These are phyloP conservation scores for Gambelia wislizenii DNA, from an alignment of 2,797 vertebrate genomes.

Conservation along the genomic window DNA sequence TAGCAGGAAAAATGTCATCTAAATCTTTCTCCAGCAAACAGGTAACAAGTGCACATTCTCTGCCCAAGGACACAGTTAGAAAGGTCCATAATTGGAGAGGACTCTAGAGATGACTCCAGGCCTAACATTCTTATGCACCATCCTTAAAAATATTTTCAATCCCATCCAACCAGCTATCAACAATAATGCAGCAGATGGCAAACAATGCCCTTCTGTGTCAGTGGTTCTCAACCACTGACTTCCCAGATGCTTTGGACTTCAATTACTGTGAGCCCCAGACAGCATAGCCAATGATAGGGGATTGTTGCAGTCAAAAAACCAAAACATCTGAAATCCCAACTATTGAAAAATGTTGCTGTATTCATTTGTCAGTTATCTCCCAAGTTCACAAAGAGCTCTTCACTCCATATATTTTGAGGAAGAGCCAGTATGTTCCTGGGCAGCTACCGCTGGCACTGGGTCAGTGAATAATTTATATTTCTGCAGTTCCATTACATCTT, in stretches of 20 bases:
- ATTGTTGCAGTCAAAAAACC: no score
- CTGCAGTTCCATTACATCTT: background rate
- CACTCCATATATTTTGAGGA: background rate
- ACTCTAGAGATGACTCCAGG: background rate
- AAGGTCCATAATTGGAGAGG: background rate
- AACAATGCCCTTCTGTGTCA: background rate
- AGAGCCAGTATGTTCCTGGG: constrained; percentile 8
- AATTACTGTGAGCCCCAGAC: no score
- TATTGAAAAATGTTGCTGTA: background rate
- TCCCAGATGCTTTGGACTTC: no score
- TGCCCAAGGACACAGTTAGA: background rate
- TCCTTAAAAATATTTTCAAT: background rate
- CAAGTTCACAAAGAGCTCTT: background rate
- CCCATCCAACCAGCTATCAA: background rate
- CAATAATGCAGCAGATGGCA: background rate
- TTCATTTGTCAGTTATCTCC: background rate
- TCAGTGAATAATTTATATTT: background rate
- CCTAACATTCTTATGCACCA: background rate
- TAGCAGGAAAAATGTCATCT: background rate
- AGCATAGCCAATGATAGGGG: no score
- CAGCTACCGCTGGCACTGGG: background rate
- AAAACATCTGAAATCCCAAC: no score
- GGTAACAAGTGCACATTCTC: background rate
- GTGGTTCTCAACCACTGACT: no score
- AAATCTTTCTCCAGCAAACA: background rate